Base-by-base conservation (phyloP, 2,797 vertebrate species). In the Etheostoma perlongum region DNA sequence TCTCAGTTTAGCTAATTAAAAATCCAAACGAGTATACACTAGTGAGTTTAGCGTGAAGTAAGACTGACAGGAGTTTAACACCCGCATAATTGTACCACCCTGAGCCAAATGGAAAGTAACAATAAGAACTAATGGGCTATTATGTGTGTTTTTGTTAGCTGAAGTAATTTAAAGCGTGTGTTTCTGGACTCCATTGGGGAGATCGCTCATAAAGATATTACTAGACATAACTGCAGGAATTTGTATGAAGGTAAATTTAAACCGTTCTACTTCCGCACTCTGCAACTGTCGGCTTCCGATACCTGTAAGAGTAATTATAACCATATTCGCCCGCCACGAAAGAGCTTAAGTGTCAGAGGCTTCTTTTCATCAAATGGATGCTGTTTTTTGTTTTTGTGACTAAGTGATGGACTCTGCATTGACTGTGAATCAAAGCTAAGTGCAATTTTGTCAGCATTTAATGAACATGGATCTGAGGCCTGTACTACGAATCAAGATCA, bases 1-100 rank as follows among this genome's bases (percentile, higher is more conserved):
- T 93, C 85, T 71, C 64, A 73, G 72, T 91, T 90, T 86, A 88
- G 84, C 86, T 88, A 74, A 92, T 94, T 86, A 85, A 88, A 87
- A 91, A 87, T 71, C 67, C 71, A 84, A 87, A 82, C 55, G 63
- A 52, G 63, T 59, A 68, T 74, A 64, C 84, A 62, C 83, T 51
- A 23, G 84, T 76, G 84, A 88, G 74, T 89, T 81, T 54, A 48
- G 74, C 54, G 72, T 78, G 72, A 88, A 79, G 72, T 70, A 76
- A 89, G 76, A 84, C 40, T 90, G 85, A 82, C 86, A 79, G 75
- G 74, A 84, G 73, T 82, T 86, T 77, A 87, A 69, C 46, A 36
- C 40, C 49, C 19, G n/a, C 30, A 64, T 73, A 69, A 82, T 78
- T 59, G 69, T 55, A 51, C 16, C 21, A 18, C 30, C 52, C 71